phyloP scores from a whole-genome alignment of 2,888 invertebrate species.

The Synanthedon andrenaeformis region DNA sequence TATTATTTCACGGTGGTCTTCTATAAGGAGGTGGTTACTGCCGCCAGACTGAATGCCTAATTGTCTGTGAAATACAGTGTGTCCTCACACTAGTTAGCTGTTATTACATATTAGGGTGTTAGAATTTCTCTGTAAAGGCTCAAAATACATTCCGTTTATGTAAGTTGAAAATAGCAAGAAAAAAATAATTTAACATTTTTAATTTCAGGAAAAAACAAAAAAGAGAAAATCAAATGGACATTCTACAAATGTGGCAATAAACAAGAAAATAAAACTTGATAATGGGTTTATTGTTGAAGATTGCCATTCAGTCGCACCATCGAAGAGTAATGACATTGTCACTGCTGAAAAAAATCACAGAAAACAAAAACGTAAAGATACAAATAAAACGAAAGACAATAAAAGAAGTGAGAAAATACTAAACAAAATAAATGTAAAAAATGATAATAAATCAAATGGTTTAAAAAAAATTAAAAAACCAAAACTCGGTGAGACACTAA shows the following conservation, averaged over 20 bases:
- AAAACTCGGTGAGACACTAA: conserved; percentile 39
- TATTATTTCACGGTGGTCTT: too few species aligned
- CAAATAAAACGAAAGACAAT: conserved; percentile 6
- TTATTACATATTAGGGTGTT: too few species aligned
- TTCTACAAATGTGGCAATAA: conserved; percentile 20
- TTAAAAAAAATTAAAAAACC: conserved; percentile 15
- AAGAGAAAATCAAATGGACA: conserved; percentile 22
- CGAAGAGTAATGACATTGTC: conserved; percentile 25
- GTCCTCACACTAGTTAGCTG: too few species aligned
- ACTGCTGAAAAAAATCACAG: conserved; percentile 5
- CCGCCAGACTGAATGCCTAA: neutral
- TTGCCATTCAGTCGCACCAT: conserved; percentile 27
- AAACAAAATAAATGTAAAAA: neutral
- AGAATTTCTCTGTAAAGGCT: too few species aligned
- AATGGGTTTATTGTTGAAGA: conserved; percentile 54
- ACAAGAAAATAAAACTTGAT: conserved; percentile 32
- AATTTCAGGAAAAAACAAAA: conserved; percentile 12
- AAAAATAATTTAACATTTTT: too few species aligned
- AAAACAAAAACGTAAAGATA: conserved; percentile 4
- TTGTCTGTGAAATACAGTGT: too few species aligned
- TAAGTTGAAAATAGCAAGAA: too few species aligned
- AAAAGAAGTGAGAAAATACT: conserved; percentile 7
- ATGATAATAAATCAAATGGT: conserved; percentile 5
- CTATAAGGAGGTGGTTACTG: too few species aligned
- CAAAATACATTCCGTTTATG: too few species aligned